Percentiles rank a stretch among this genome's conserved stretches.
Evolutionary conservation across 2,797 vertebrate species (phyloP).

Genomic region (Ibycter americanus): DNA sequence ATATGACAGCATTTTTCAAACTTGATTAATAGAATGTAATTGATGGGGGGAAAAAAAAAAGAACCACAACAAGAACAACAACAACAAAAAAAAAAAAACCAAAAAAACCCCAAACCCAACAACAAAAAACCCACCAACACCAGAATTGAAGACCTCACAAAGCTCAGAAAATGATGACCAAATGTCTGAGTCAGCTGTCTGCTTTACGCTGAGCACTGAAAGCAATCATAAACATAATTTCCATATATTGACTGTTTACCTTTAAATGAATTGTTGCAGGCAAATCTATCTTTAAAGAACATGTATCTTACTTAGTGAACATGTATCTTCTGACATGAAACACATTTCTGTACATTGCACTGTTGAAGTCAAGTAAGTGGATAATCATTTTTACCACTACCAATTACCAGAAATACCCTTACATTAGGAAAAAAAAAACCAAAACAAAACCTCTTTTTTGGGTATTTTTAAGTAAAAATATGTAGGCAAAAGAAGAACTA

Average conservation of each 20-base stretch:
- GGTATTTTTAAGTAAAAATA: not conserved
- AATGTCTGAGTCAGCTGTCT: not conserved
- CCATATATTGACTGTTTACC: not conserved
- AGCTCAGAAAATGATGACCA: not conserved
- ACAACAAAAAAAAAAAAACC: not conserved
- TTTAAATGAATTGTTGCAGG: not conserved
- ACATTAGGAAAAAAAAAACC: not conserved
- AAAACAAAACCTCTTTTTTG: not conserved
- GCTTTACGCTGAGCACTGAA: not conserved
- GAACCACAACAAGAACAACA: no score
- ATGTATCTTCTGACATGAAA: not conserved
- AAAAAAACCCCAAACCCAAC: not conserved
- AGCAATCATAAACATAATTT: not conserved
- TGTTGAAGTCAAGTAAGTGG: not conserved
- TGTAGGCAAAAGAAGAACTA: conserved; percentile 21
- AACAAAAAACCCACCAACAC: not conserved
- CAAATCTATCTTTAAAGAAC: not conserved
- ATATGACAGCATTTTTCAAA: not conserved
- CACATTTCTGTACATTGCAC: not conserved
- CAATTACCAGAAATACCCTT: not conserved
- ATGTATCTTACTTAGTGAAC: not conserved
- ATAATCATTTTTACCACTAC: not conserved
- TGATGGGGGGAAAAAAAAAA: no score
- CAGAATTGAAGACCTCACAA: not conserved
- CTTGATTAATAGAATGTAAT: not conserved